A percentile compares a stretch with the other conserved stretches of the same genome.
Evolutionary conservation across 2,797 vertebrate genomes (phyloP).

Genomic region (Eidolon dupreanum): DNA sequence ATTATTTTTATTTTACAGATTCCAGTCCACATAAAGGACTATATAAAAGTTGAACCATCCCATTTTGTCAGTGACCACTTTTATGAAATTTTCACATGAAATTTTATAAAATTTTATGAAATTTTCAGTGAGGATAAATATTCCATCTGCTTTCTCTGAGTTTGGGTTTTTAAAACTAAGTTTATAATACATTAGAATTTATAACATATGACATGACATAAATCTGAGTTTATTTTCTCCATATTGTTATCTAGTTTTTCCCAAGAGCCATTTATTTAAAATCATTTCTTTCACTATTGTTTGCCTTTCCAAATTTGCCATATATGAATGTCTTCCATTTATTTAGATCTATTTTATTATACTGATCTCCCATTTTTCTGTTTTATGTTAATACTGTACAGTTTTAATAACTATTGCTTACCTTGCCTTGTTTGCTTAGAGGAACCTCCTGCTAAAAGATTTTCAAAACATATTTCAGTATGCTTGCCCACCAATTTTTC

Average conservation of each 20-base stretch:
- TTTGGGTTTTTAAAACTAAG: neutral
- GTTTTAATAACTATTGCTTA: neutral
- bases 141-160: constrained; percentile 14
- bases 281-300: neutral
- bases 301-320: neutral
- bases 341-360: neutral
- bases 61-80: neutral
- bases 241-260: neutral
- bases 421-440: neutral
- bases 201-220: neutral
- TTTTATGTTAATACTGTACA: neutral
- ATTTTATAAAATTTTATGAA: too few relatives aligned
- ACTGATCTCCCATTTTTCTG: neutral
- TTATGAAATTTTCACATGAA: constrained; percentile 22
- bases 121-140: constrained; percentile 28
- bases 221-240: neutral
- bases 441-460: neutral
- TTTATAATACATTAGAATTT: constrained; percentile 33
- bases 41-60: neutral
- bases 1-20: neutral
- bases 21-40: neutral
- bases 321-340: neutral
- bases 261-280: constrained; percentile 3
- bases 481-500: neutral
- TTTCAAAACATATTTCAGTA: neutral